Base-by-base conservation (phyloP, 2,888 invertebrate genomes). In the Lysandra bellargus region DNA sequence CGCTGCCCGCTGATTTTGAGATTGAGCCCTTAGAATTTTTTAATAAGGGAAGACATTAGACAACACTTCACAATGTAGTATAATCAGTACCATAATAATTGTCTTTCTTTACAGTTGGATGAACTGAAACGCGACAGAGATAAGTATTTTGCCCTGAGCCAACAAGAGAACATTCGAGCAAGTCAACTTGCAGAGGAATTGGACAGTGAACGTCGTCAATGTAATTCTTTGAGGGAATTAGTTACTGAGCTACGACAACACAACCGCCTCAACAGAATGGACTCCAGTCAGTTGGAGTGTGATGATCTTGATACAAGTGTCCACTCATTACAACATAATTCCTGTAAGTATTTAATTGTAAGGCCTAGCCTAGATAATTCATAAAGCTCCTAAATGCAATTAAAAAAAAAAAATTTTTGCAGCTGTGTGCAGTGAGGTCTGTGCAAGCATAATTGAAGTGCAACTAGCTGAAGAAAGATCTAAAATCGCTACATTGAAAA, bases 361-460 rank as follows among this genome's bases (percentile, higher is more conserved):
- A 89, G 93, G 33, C 37, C 4, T 4, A 23, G 49, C 33, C 33
- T 5, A 17, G 14, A 37, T 69, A 61, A 7, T 37, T 12, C 33
- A 14, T 14, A 1, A 30, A 64, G 33, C 33, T 69, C 14, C 30
- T 1, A 69, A 2, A 69, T 74, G 9, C 79, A 40, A 9, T 53
- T n/a, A 0, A 0, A 23, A 23, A 23, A 23, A 23, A 23, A 23
- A 23, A 23, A 0, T 72, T 64, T 12, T 81, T 80, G 7, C 57
- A 92, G 94, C 94, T 78, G 83, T 89, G 23, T 92, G 91, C 83
- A 93, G 89, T 82, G 94, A 94, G 84, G 90, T 87, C 1, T 94
- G 94, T 81, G 91, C 87, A 2, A 93, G 93, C 84, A 91, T 94
- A 4, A 88, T 94, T 7, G 94, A 94, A 83, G 93, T 94, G 1